Evolutionary conservation across 30 jellyfish, hydroid and myxozoan species (phyloP).

Genomic region (Pseudorhiza aurosa): DNA sequence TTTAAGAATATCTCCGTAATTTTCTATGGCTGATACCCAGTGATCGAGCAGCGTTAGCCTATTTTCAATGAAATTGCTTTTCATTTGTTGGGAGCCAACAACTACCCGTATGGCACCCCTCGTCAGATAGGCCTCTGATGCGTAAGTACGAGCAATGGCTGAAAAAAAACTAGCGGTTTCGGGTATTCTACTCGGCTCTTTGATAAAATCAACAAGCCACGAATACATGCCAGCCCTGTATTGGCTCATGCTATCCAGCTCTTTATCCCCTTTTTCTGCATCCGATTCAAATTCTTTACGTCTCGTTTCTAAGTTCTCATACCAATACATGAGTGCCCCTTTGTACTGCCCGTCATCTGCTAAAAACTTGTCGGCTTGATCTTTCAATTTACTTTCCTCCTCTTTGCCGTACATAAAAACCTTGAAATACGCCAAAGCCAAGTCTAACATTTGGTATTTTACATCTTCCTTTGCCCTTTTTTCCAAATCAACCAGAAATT

Average conservation of each 20-base stretch:
- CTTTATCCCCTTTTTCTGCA: neutral
- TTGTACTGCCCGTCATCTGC: neutral
- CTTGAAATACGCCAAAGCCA: neutral
- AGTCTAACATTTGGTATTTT: neutral
- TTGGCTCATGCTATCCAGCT: neutral
- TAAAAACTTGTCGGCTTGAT: neutral
- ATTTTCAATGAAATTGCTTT: neutral
- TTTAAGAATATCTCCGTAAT: slow-evolving; percentile 27
- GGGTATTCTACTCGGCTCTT: neutral
- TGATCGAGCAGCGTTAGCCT: slow-evolving; percentile 28
- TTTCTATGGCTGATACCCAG: slow-evolving; percentile 35
- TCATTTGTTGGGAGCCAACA: slow-evolving; percentile 59
- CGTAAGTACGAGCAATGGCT: slow-evolving; percentile 11
- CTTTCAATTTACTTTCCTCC: neutral
- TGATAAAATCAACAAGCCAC: neutral
- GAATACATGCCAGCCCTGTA: no score
- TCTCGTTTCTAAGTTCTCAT: neutral
- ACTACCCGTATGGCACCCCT: slow-evolving; percentile 52
- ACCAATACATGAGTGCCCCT: neutral
- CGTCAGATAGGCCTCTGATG: slow-evolving; percentile 55
- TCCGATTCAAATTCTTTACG: neutral
- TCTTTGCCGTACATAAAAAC: neutral
- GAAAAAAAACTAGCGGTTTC: neutral
- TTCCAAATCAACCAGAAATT: neutral
- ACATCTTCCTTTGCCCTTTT: neutral